Evolutionary conservation across 2,888 invertebrate genomes (phyloP).

Genomic region (Entomobrya proxima): DNA sequence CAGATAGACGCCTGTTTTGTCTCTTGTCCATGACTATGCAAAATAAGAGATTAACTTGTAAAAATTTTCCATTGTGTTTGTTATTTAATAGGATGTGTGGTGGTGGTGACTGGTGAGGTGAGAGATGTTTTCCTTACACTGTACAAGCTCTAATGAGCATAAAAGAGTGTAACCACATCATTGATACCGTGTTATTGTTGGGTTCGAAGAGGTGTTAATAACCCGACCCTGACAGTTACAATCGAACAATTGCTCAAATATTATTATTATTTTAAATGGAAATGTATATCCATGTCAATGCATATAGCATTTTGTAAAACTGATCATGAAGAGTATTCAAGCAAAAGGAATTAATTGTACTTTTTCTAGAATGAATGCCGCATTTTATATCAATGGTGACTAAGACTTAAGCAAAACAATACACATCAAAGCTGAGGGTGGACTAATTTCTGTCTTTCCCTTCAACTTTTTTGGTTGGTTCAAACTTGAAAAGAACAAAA

Average conservation of each 20-base stretch:
- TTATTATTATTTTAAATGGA: slow-evolving; percentile 2
- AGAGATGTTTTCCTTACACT: slow-evolving; percentile 2
- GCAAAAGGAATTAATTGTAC: background rate
- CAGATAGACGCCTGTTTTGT: slow-evolving; percentile 37
- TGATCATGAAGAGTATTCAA: background rate
- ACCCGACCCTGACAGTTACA: slow-evolving; percentile 57
- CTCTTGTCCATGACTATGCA: slow-evolving; percentile 57
- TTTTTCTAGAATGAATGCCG: background rate
- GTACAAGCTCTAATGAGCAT: slow-evolving; percentile 1
- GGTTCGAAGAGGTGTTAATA: slow-evolving; percentile 56
- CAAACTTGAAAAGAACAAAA: slow-evolving; percentile 42
- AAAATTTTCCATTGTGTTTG: background rate
- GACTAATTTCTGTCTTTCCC: slow-evolving; percentile 15
- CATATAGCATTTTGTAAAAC: background rate
- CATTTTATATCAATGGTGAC: background rate
- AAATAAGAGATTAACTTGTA: slow-evolving; percentile 22
- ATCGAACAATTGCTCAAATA: background rate
- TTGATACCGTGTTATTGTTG: background rate
- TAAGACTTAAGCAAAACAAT: background rate
- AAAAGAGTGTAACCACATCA: background rate
- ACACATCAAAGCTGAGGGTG: slow-evolving; percentile 19
- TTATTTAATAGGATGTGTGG: background rate
- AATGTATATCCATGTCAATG: background rate
- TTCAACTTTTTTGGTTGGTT: background rate
- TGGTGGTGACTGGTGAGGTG: background rate